phyloP scores from a whole-genome alignment of 2,888 invertebrate species.

The Subacronicta megacephala region DNA sequence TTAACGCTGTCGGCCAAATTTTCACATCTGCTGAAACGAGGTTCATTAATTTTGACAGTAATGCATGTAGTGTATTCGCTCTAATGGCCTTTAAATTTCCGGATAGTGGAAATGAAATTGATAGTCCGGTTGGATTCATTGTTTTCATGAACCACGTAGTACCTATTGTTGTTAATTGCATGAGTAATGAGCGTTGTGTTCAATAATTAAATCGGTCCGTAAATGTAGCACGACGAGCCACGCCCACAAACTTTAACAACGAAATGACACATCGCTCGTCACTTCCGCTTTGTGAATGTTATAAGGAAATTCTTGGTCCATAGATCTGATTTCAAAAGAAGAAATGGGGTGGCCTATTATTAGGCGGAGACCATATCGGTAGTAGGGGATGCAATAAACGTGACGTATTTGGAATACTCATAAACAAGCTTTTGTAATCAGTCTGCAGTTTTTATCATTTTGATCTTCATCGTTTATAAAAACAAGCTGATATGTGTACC shows the following conservation, averaged over 20 bases:
- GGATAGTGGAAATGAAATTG: slow-evolving; percentile 26
- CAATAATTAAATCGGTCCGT: slow-evolving; percentile 28
- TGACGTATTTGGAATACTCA: slow-evolving; percentile 9
- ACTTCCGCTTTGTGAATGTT: background rate
- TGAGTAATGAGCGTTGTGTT: slow-evolving; percentile 25
- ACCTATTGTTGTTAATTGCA: slow-evolving; percentile 25
- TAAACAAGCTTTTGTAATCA: slow-evolving; percentile 11
- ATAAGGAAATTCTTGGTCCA: background rate
- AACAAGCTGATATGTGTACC: background rate
- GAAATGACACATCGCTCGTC: slow-evolving; percentile 2
- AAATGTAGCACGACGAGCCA: slow-evolving; percentile 10
- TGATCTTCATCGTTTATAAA: slow-evolving; percentile 12
- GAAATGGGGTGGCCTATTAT: slow-evolving; percentile 40
- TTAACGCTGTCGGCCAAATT: slow-evolving; percentile 34
- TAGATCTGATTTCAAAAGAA: slow-evolving; percentile 15
- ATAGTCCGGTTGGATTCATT: slow-evolving; percentile 34
- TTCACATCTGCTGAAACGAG: slow-evolving; percentile 24
- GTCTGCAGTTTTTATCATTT: slow-evolving; percentile 5
- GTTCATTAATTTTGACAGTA: slow-evolving; percentile 34
- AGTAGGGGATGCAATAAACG: slow-evolving; percentile 12
- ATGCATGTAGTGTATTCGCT: slow-evolving; percentile 13
- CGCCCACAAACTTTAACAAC: slow-evolving; percentile 11
- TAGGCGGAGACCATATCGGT: slow-evolving; percentile 35
- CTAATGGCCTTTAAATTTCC: slow-evolving; percentile 32
- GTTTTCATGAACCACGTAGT: slow-evolving; percentile 29